A percentile compares a stretch with the other conserved stretches of the same genome.
phyloP scores from a whole-genome alignment of 2,888 invertebrate genomes.

The Hyppa rectilinea region DNA sequence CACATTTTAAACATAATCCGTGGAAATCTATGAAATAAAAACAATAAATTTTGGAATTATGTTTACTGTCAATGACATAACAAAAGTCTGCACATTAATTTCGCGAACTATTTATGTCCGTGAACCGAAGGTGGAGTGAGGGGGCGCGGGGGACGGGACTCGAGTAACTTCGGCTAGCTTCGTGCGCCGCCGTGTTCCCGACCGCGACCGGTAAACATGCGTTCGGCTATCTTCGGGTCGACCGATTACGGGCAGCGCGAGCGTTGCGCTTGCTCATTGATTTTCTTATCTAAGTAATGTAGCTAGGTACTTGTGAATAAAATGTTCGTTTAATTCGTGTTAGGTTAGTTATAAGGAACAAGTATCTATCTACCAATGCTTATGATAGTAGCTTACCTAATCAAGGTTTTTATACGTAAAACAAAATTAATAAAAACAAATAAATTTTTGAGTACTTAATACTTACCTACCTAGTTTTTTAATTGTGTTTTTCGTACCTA shows the following conservation, averaged over 20 bases:
- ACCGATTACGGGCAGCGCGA: constrained; percentile 12
- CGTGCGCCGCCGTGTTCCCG: constrained; percentile 12
- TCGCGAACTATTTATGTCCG: constrained; percentile 17
- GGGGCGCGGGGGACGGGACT: neutral
- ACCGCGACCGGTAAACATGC: constrained; percentile 32
- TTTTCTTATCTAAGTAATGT: constrained; percentile 2
- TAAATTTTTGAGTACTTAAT: too few relatives aligned
- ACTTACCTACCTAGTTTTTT: too few relatives aligned
- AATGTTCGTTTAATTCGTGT: neutral
- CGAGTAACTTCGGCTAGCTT: constrained; percentile 35
- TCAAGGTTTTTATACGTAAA: neutral
- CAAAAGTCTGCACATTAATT: constrained; percentile 35
- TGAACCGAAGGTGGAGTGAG: constrained; percentile 24
- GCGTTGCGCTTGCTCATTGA: constrained; percentile 39
- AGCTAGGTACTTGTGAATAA: neutral
- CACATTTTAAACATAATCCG: constrained; percentile 17
- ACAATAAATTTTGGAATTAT: constrained; percentile 30
- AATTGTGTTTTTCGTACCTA: too few relatives aligned
- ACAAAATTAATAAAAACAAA: neutral
- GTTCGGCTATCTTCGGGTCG: constrained; percentile 51
- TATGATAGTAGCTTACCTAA: too few relatives aligned
- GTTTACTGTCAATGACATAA: constrained; percentile 18
- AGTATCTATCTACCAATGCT: too few relatives aligned
- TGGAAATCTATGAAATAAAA: constrained; percentile 11
- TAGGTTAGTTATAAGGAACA: neutral